Evolutionary conservation across 2,113 vertebrate genomes (phyloP), one percentile per base, ranked within the genome.

Genomic region (Notiomystis cincta): DNA sequence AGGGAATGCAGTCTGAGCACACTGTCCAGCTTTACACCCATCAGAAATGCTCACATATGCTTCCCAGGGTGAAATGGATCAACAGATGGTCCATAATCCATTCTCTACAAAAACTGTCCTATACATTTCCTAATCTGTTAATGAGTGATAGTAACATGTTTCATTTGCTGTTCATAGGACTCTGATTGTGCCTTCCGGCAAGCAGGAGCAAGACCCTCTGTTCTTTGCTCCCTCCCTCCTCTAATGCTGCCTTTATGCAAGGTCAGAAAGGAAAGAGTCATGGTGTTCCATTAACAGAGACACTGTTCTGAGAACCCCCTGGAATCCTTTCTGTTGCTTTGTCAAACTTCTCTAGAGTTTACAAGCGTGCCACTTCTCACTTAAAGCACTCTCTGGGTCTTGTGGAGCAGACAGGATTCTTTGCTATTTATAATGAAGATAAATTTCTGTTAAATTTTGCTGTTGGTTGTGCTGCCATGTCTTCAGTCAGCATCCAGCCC

Each of bases 31-130:
- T 38, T 45, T 77, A 54, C 0, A 3, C 7, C 37, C 12, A 9
- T 65, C 16, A 45, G 62, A 82, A 90, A 42, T 65, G 54, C 71
- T 90, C n/a, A 33, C 23, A 24, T 27, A 16, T 35, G 50, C 50
- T 50, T 35, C 19, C 13, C 45, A 10, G 71, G 14, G 42, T 66
- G 58, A 92, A 94, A 80, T n/a, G 15, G n/a, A 76, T 48, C 66
- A 79, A 72, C 71, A 92, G 47, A 83, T 85, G 67, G 47, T 89
- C 50, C 50, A 31, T 77, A 92, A 90, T 92, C 58, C 28, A 77
- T 53, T 69, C 58, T 40, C 35, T 80, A 38, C 21, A 70, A 35
- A 82, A 89, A 38, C 0, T 2, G 40, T 77, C 47, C 13, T 50
- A 18, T 57, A 25, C n/a, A 15, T 77, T 28, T 87, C 17, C 24